phyloP scores from a whole-genome alignment of 2,888 invertebrate genomes.

The Halictus quadricinctus region DNA sequence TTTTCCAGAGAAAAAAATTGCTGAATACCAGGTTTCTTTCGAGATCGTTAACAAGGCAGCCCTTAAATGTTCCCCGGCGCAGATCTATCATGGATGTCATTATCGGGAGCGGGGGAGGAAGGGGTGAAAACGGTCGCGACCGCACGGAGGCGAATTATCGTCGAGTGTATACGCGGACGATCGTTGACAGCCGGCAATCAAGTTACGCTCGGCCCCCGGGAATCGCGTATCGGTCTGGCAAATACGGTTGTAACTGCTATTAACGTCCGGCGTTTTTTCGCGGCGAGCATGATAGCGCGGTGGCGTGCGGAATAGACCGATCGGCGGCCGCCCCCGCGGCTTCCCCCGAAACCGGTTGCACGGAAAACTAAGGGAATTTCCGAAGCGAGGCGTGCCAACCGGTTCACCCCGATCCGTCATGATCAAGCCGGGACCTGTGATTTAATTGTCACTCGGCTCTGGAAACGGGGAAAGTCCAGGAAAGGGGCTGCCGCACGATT shows the following conservation, averaged over 20 bases:
- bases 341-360: constrained; percentile 44
- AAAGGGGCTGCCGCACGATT: constrained; percentile 11
- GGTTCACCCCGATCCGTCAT: constrained; percentile 77
- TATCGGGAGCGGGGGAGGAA: constrained; percentile 42
- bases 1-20: not conserved
- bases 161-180: constrained; percentile 47
- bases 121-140: constrained; percentile 21
- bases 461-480: constrained; percentile 54
- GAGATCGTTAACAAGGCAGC: not conserved
- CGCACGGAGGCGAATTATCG: constrained; percentile 57
- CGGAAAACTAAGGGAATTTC: constrained; percentile 66
- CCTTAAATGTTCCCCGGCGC: constrained; percentile 36
- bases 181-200: constrained; percentile 70
- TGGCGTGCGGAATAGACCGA: constrained; percentile 28
- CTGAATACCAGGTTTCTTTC: not conserved
- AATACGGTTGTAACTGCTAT: constrained; percentile 53
- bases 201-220: constrained; percentile 48
- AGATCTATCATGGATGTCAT: constrained; percentile 64
- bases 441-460: constrained; percentile 79
- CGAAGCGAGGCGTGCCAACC: constrained; percentile 55
- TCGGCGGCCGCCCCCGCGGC: constrained; percentile 1
- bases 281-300: constrained; percentile 47
- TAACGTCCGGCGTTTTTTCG: constrained; percentile 49
- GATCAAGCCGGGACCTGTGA: constrained; percentile 79
- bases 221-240: constrained; percentile 53